Percentiles rank a stretch among this genome's conserved stretches.
Conservation (phyloP, 1,140 invertebrate genomes). For the Lasioglossum albipes region DNA sequence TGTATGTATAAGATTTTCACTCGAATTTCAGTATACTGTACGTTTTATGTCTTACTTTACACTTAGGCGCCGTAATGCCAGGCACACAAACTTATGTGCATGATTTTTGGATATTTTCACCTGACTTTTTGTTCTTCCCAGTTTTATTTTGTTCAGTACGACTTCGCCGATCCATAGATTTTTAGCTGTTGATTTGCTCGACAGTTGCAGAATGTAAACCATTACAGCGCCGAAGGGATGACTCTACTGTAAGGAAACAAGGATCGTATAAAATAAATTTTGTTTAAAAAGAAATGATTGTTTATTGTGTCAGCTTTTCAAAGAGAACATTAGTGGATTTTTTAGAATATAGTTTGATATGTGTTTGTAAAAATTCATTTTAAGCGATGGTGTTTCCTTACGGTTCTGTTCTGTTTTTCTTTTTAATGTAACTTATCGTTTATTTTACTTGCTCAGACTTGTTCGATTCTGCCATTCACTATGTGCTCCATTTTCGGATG, state of each 20-base stretch:
- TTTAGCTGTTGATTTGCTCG: not conserved
- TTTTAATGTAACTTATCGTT: constrained; percentile 17
- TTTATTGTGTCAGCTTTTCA: not conserved
- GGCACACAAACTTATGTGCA: not conserved
- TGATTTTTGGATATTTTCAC: not conserved
- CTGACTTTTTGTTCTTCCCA: not conserved
- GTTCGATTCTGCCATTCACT: constrained; percentile 36
- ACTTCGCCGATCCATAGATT: too few species aligned
- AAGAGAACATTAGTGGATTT: not conserved
- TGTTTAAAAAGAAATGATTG: not conserved
- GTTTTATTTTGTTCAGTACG: not conserved
- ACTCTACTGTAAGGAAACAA: not conserved
- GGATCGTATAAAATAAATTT: constrained; percentile 12
- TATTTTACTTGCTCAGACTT: constrained; percentile 33
- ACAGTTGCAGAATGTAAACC: not conserved
- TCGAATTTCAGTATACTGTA: not conserved
- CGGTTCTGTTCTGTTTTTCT: not conserved
- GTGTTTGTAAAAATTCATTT: not conserved
- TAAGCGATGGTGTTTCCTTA: not conserved
- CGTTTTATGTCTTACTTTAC: not conserved
- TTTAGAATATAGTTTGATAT: not conserved
- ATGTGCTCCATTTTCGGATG: not conserved
- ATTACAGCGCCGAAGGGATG: constrained; percentile 11
- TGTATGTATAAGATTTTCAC: constrained; percentile 14
- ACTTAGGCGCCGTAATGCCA: constrained; percentile 17